phyloP scores from a whole-genome alignment of 2,888 invertebrate species.

The Drosophila merina region DNA sequence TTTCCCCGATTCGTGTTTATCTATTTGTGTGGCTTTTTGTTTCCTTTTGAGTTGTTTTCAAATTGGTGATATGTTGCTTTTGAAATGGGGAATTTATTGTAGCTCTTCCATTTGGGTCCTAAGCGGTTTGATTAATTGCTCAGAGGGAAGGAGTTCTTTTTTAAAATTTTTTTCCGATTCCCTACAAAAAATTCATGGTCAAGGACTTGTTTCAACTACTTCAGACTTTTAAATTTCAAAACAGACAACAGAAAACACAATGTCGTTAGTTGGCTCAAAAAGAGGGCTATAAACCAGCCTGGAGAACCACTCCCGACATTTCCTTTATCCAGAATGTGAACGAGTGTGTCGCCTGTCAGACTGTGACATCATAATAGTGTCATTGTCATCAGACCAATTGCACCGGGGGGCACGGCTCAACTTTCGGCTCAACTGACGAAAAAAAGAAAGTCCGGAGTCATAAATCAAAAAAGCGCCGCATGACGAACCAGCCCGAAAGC shows the following conservation, averaged over 20 bases:
- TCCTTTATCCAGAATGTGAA: conserved; percentile 29
- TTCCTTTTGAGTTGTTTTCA: conserved; percentile 3
- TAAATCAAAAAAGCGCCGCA: conserved; percentile 60
- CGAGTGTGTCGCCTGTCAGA: conserved; percentile 68
- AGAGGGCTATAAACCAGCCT: conserved; percentile 15
- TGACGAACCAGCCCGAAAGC: conserved; percentile 37
- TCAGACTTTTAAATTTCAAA: neutral
- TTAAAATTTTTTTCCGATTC: neutral
- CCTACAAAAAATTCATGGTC: neutral
- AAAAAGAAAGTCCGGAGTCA: conserved; percentile 43
- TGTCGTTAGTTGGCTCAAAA: conserved; percentile 2
- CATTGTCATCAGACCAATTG: conserved; percentile 68
- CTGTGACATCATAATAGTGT: conserved; percentile 78
- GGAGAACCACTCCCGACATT: neutral
- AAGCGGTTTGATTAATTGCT: conserved; percentile 60
- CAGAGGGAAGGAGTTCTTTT: neutral
- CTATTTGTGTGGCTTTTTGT: conserved; percentile 14
- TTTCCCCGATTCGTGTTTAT: conserved; percentile 15
- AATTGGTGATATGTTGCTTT: conserved; percentile 53
- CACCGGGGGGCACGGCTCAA: conserved; percentile 18
- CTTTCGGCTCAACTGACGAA: conserved; percentile 27
- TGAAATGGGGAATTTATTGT: conserved; percentile 36
- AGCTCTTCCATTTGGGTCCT: conserved; percentile 43
- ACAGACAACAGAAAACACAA: neutral
- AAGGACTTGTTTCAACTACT: neutral